Base-by-base conservation (phyloP, 2,797 vertebrate genomes). In the Nothura maculosa region DNA sequence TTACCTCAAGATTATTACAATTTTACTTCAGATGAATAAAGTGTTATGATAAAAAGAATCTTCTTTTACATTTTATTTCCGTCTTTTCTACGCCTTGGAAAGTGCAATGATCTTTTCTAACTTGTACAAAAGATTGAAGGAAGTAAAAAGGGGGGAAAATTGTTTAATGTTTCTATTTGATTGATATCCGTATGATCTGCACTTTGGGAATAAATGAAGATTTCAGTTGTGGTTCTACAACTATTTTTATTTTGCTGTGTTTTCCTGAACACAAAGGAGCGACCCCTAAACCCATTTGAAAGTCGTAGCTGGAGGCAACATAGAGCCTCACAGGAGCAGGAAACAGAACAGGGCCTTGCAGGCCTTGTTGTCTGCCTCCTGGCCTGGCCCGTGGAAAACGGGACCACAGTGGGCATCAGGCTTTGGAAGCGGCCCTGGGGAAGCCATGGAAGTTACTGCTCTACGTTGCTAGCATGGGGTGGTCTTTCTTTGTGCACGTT, bases 271-370 rank as follows among this genome's bases (percentile, higher is more conserved):
- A 90, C 66, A 38, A 18, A 87, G 93, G 55, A 85, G 7, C 85
- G 76, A 92, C 88, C 92, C 81, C 38, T 69, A 75, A 95, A 92
- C 75, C 47, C 10, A 20, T 90, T 87, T 82, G 76, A 45, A 94
- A 90, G 38, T 68, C 27, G 20, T 69, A 85, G 76, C 86, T 81
- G 43, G 69, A 78, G 86, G 88, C 85, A 85, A 22, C n/a, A 12
- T 50, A 13, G 30, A 85, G 34, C 14, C 28, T 83, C 75, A 40
- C 2, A 14, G 74, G 64, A 85, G 78, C 93, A 68, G 66, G 68
- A 75, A 87, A 75, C 24, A 63, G 66, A 89, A 47, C 36, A 24
- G 85, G 92, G 28, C 64, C 62, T 92, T 72, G n/a, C 78, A 4
- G 1, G 11, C 54, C 50, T 5, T 90, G 55, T 19, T 83, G 6